These are phyloP conservation scores for Reticulitermes lucifugus DNA, from an alignment of 2,888 invertebrate genomes.

Conservation along the genomic window DNA sequence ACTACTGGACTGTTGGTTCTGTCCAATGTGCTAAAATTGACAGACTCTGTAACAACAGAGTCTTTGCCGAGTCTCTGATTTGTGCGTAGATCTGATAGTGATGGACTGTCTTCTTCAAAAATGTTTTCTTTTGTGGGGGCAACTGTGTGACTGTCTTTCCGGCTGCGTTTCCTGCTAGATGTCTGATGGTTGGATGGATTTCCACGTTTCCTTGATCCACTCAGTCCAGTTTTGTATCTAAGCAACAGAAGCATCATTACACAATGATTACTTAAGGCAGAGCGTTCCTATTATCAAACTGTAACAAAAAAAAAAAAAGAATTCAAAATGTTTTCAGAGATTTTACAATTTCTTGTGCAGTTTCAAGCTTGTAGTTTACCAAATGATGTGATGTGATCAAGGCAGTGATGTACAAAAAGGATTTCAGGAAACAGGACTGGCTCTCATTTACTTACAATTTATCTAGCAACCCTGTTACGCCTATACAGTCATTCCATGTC, in stretches of 20 bases:
- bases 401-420: too few species aligned
- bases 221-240: conserved; percentile 27
- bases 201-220: conserved; percentile 48
- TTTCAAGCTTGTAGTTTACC: too few species aligned
- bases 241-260: not conserved
- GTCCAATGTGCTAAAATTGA: conserved; percentile 13
- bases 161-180: conserved; percentile 43
- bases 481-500: too few species aligned
- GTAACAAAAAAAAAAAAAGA: too few species aligned
- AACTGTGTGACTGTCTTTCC: conserved; percentile 23
- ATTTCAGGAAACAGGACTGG: too few species aligned
- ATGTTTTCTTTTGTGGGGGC: not conserved
- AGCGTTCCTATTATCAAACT: not conserved
- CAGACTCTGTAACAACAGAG: conserved; percentile 10
- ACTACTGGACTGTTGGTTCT: conserved; percentile 6
- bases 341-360: too few species aligned
- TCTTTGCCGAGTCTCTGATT: not conserved
- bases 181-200: conserved; percentile 27
- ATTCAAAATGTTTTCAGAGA: too few species aligned
- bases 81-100: conserved; percentile 8
- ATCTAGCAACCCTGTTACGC: too few species aligned
- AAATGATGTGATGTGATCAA: too few species aligned
- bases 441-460: too few species aligned
- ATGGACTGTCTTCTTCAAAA: not conserved
- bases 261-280: not conserved